A percentile compares a stretch with the other conserved stretches of the same genome.
Conservation (phyloP, 2,888 invertebrate species). For the Ochropleura plecta region DNA sequence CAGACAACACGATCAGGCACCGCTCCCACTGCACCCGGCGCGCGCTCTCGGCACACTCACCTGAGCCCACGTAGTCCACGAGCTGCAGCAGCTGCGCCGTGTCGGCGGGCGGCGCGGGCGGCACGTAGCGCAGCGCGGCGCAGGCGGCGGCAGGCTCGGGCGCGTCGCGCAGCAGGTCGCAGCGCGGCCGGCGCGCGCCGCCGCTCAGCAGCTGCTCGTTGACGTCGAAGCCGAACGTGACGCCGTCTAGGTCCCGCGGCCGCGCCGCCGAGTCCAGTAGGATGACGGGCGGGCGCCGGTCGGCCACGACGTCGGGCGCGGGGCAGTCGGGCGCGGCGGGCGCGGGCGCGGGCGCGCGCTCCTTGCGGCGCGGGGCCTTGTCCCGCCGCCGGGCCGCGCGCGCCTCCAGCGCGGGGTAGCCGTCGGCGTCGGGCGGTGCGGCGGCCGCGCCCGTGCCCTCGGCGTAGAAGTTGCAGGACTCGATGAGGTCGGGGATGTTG, state of each 20-base stretch:
- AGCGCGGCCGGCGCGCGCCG: conserved; percentile 74
- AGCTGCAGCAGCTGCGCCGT: conserved; percentile 76
- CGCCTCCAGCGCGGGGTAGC: conserved; percentile 70
- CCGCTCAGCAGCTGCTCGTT: conserved; percentile 93
- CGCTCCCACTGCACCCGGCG: background rate
- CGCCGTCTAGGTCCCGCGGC: conserved; percentile 91
- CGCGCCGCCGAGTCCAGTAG: conserved; percentile 92
- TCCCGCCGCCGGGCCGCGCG: conserved; percentile 65
- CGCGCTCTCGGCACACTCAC: conserved; percentile 62
- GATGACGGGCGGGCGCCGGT: conserved; percentile 93
- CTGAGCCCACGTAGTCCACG: conserved; percentile 83
- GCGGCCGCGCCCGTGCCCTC: conserved; percentile 74
- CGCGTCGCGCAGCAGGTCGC: conserved; percentile 77
- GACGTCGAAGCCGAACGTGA: conserved; percentile 95
- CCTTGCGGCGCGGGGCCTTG: conserved; percentile 49
- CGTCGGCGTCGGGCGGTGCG: conserved; percentile 63
- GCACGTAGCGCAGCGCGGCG: conserved; percentile 78
- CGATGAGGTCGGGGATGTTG: conserved; percentile 89
- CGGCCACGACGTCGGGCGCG: conserved; percentile 85
- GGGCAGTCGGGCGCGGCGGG: conserved; percentile 74
- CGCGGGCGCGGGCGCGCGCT: conserved; percentile 57
- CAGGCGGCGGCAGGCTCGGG: conserved; percentile 65
- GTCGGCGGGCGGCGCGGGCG: conserved; percentile 73
- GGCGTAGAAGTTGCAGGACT: conserved; percentile 88
- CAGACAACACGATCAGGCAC: conserved; percentile 23